Percentiles rank a stretch among this genome's conserved stretches.
These are phyloP conservation scores for Eudyptes chrysolophus DNA, from an alignment of 2,113 vertebrate species.

Conservation along the genomic window DNA sequence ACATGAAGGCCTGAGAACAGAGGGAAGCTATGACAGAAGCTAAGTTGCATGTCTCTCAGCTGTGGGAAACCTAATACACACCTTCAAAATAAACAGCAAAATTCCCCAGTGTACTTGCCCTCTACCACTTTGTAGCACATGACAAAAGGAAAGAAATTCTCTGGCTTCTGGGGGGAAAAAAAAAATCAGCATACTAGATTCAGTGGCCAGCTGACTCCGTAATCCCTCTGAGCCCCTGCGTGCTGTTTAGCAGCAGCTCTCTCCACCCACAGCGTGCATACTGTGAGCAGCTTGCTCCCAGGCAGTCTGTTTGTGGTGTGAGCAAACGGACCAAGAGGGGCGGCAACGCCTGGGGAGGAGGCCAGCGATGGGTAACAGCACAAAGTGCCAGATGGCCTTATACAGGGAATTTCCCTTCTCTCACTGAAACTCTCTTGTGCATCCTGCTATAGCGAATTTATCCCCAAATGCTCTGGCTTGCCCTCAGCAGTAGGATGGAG, in stretches of 20 bases:
- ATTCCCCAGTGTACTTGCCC: not conserved
- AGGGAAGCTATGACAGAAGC: not conserved
- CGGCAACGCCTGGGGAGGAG: not conserved
- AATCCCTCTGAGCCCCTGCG: not conserved
- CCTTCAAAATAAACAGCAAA: not conserved
- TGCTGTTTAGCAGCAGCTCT: not conserved
- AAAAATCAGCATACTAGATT: not conserved
- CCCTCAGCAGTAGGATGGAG: not conserved
- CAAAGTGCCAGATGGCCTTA: not conserved
- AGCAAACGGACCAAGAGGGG: not conserved
- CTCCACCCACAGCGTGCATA: not conserved
- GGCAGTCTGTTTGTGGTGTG: not conserved
- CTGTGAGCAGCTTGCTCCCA: not conserved
- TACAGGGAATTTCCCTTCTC: not conserved
- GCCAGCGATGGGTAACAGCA: accelerated
- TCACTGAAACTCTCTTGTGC: not conserved
- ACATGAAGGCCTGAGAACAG: not conserved
- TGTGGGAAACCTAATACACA: not conserved
- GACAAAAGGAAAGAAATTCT: not conserved
- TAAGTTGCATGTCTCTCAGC: not conserved
- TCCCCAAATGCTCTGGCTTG: not conserved
- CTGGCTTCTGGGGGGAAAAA: not conserved
- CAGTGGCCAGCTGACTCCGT: not conserved
- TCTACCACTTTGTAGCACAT: not conserved
- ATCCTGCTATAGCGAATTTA: not conserved